phyloP scores from a whole-genome alignment of 2,113 vertebrate species.

The Brachypodius melanocephalos region DNA sequence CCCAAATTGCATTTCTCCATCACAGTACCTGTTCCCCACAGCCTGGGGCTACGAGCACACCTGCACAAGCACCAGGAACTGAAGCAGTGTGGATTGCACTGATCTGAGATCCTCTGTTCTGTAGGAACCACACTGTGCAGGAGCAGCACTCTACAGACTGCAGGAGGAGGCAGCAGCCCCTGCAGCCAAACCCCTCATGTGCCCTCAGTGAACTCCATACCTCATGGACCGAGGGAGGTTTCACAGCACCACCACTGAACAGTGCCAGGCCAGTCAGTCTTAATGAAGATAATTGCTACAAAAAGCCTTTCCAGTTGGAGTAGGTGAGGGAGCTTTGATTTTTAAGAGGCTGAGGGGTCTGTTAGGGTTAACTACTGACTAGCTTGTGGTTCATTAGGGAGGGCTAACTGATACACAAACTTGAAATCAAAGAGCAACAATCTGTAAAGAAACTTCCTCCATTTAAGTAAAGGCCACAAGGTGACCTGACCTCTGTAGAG shows the following conservation, averaged over 20 bases:
- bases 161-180: background rate
- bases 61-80: background rate
- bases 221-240: background rate
- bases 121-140: rapidly evolving
- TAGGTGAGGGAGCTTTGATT: background rate
- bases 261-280: background rate
- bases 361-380: background rate
- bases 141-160: background rate
- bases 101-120: background rate
- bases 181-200: background rate
- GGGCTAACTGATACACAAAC: background rate
- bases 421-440: background rate
- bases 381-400: background rate
- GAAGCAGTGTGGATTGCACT: background rate
- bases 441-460: background rate
- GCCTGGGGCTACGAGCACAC: background rate
- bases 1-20: background rate
- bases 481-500: background rate
- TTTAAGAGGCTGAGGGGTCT: background rate
- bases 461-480: background rate
- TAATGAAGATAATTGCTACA: background rate
- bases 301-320: background rate
- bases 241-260: background rate
- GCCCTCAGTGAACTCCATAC: background rate
- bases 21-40: background rate